phyloP scores from a whole-genome alignment of 1,140 invertebrate species.

The Papilio helenus region DNA sequence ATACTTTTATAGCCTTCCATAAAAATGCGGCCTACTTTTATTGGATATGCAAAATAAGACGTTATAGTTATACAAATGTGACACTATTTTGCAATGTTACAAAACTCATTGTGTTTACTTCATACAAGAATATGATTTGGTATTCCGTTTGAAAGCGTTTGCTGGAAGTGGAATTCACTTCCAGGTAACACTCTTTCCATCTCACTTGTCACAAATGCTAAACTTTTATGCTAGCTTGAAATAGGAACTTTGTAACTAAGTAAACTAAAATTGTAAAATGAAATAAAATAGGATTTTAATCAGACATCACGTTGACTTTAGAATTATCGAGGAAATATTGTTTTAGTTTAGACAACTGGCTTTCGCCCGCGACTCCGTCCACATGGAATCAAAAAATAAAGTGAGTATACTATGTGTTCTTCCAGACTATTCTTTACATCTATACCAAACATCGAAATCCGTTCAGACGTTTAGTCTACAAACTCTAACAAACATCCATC shows the following conservation, averaged over 20 bases:
- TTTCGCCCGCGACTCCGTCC: no score
- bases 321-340: no score
- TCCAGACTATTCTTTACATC: no score
- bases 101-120: neutral
- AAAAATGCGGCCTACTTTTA: slow-evolving; percentile 12
- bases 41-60: slow-evolving; percentile 1
- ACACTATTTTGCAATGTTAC: neutral
- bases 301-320: no score
- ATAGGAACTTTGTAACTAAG: neutral
- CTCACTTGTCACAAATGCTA: slow-evolving; percentile 16
- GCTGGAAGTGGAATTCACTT: slow-evolving; percentile 31
- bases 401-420: no score
- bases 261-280: no score
- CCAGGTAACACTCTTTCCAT: slow-evolving; percentile 17
- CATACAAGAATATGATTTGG: slow-evolving; percentile 6
- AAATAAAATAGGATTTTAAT: no score
- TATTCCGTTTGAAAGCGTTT: slow-evolving; percentile 32
- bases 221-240: neutral
- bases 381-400: no score
- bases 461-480: no score
- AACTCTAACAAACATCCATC: no score
- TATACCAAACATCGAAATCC: no score
- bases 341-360: no score
- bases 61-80: neutral
- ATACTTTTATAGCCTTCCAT: slow-evolving; percentile 14